phyloP scores from a whole-genome alignment of 2,888 invertebrate species.

The Microctonus aethiopoides region DNA sequence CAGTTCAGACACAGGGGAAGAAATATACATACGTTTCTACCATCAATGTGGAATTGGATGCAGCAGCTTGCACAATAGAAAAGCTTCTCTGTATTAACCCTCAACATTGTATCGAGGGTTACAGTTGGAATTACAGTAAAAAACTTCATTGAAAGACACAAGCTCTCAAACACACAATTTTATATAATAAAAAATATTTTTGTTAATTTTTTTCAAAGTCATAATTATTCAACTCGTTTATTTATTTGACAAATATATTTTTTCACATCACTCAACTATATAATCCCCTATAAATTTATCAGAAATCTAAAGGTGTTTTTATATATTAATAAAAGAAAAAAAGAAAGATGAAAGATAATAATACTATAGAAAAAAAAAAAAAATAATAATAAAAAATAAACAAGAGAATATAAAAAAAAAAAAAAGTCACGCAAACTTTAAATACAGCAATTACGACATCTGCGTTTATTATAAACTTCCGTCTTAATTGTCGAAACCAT shows the following conservation, averaged over 20 bases:
- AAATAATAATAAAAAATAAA: not conserved
- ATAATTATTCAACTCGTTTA: too few relatives aligned
- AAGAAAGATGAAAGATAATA: too few relatives aligned
- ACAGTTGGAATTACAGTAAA: not conserved
- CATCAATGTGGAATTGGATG: not conserved
- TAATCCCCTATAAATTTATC: not conserved
- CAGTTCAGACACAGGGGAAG: slow-evolving; percentile 10
- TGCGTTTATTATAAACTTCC: slow-evolving; percentile 35
- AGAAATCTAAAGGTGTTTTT: not conserved
- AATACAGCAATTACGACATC: slow-evolving; percentile 32
- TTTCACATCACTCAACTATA: not conserved
- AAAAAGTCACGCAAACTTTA: slow-evolving; percentile 26
- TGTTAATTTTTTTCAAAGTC: too few relatives aligned
- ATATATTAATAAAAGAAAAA: too few relatives aligned
- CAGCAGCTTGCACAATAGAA: slow-evolving; percentile 13
- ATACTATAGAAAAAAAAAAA: too few relatives aligned
- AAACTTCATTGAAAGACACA: slow-evolving; percentile 2
- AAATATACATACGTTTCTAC: not conserved
- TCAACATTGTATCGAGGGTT: not conserved
- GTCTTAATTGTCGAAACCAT: slow-evolving; percentile 33
- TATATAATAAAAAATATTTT: too few relatives aligned
- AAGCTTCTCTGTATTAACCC: slow-evolving; percentile 17
- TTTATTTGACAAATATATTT: too few relatives aligned
- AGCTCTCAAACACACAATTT: slow-evolving; percentile 3
- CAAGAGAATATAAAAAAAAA: not conserved